These are phyloP conservation scores for Percopsis transmontana DNA, from an alignment of 2,113 vertebrate genomes.

Conservation along the genomic window DNA sequence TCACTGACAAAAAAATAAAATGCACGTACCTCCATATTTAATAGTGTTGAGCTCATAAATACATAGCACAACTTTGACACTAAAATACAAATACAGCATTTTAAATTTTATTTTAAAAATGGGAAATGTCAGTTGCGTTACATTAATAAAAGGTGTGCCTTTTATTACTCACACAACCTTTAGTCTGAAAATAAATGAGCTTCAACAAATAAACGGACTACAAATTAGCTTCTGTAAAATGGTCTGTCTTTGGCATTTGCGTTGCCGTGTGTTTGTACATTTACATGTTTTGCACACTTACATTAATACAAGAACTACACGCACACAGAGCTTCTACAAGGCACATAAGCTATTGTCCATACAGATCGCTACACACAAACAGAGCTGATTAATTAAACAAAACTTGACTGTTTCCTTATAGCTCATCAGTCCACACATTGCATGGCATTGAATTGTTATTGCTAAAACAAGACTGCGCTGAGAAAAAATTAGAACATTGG, in stretches of 20 bases:
- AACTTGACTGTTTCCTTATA: too few species aligned
- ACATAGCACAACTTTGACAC: conserved; percentile 39
- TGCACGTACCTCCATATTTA: conserved; percentile 25
- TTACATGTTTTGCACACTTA: conserved; percentile 35
- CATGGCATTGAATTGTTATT: conserved; percentile 62
- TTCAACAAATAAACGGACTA: conserved; percentile 20
- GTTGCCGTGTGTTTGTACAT: conserved; percentile 16
- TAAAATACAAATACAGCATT: conserved; percentile 26
- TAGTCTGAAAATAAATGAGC: conserved; percentile 13
- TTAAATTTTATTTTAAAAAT: conserved; percentile 30
- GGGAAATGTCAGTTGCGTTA: conserved; percentile 20
- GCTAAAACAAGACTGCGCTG: conserved; percentile 68
- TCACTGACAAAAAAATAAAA: conserved; percentile 28
- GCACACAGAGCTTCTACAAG: conserved; percentile 67
- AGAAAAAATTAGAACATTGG: conserved; percentile 58
- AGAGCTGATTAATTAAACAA: conserved; percentile 22
- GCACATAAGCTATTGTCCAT: conserved; percentile 65
- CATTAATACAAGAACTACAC: conserved; percentile 44
- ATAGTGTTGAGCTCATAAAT: conserved; percentile 37
- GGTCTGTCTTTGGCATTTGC: conserved; percentile 48
- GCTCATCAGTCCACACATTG: conserved; percentile 35
- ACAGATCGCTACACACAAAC: conserved; percentile 55
- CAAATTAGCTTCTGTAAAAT: conserved; percentile 1
- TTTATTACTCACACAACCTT: conserved; percentile 29
- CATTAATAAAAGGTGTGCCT: conserved; percentile 22